Evolutionary conservation across 2,113 vertebrate species (phyloP).

Genomic region (Crocuta crocuta): DNA sequence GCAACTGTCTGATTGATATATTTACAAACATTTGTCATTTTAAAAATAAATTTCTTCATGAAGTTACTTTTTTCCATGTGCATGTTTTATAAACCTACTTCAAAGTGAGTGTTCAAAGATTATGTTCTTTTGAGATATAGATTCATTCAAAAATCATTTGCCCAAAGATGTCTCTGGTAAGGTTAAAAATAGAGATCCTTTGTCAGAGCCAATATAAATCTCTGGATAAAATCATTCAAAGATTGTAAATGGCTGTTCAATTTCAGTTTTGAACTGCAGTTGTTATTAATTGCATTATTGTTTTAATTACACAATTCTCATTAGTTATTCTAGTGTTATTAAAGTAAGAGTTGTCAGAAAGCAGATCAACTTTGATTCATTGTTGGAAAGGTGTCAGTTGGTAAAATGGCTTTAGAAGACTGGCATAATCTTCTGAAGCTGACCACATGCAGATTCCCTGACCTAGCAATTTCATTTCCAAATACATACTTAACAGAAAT

Average conservation of each 20-base stretch:
- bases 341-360: background rate
- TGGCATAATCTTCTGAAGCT: background rate
- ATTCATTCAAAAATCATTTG: slow-evolving; percentile 47
- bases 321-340: background rate
- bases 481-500: background rate
- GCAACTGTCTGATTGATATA: slow-evolving; percentile 3
- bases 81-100: slow-evolving; percentile 53
- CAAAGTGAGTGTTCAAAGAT: slow-evolving; percentile 19
- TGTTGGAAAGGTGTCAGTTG: background rate
- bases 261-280: background rate
- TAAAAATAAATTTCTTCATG: slow-evolving; percentile 18
- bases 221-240: background rate
- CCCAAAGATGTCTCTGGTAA: background rate
- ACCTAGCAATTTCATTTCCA: background rate
- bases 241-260: background rate
- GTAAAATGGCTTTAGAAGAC: background rate
- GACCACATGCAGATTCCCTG: background rate
- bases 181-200: background rate
- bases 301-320: background rate
- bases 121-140: slow-evolving; percentile 28
- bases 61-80: background rate
- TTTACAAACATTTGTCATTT: background rate
- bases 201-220: background rate
- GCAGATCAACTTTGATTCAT: background rate
- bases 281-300: background rate